phyloP scores from a whole-genome alignment of 2,113 vertebrate species.

The Desmodus rotundus region DNA sequence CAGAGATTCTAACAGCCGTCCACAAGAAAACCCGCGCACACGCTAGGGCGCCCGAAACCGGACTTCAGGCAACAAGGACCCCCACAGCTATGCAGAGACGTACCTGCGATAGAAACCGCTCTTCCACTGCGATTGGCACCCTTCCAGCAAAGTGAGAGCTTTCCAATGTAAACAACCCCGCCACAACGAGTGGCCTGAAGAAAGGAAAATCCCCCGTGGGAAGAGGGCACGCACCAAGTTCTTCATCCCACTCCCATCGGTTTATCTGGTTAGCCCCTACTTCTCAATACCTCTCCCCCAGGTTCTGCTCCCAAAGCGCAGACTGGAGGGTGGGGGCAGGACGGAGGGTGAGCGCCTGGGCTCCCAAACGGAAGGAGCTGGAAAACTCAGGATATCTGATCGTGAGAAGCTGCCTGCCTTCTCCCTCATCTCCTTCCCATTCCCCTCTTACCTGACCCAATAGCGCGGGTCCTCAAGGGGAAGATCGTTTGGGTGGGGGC shows the following conservation, averaged over 20 bases:
- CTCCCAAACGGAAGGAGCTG: background rate
- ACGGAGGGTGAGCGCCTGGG: background rate
- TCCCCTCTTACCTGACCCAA: background rate
- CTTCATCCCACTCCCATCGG: background rate
- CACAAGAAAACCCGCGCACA: background rate
- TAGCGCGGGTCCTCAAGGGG: fast-evolving
- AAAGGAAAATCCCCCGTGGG: background rate
- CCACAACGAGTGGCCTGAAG: background rate
- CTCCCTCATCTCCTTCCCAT: no score
- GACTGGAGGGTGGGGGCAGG: background rate
- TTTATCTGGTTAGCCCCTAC: background rate
- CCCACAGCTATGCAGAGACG: background rate
- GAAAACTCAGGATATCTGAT: background rate
- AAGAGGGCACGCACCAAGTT: background rate
- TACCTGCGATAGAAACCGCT: background rate
- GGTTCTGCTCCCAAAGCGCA: background rate
- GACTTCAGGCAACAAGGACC: background rate
- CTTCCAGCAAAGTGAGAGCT: background rate
- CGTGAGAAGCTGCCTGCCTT: background rate
- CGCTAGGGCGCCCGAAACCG: background rate
- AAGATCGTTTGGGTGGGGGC: background rate
- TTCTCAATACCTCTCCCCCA: background rate
- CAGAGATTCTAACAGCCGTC: background rate
- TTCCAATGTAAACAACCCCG: background rate
- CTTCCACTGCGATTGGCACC: background rate